These are phyloP conservation scores for Zapornia atra DNA, from an alignment of 2,113 vertebrate species.

Conservation along the genomic window DNA sequence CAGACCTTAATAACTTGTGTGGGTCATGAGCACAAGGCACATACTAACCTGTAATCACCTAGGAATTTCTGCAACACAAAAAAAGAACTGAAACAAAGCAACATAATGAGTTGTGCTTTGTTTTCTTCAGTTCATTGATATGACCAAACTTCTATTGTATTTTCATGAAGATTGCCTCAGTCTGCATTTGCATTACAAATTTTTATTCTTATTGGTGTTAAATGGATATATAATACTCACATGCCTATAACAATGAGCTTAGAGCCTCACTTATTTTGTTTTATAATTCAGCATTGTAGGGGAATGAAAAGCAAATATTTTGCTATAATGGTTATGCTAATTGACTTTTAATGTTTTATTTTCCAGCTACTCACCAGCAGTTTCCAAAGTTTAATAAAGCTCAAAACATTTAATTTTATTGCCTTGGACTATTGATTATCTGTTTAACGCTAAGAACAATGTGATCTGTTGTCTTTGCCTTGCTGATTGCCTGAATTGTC, in stretches of 20 bases:
- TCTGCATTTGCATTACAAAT: conserved; percentile 29
- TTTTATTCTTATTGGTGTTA: conserved; percentile 8
- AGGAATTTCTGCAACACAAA: neutral
- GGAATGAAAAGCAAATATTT: conserved; percentile 49
- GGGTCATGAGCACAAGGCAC: neutral
- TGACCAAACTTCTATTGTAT: neutral
- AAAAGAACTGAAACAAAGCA: neutral
- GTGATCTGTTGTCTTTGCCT: conserved; percentile 57
- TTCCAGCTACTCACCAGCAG: conserved; percentile 50
- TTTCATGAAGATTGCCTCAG: conserved; percentile 1
- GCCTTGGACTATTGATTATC: conserved; percentile 77
- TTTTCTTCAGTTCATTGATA: neutral
- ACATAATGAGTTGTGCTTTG: neutral
- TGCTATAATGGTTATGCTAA: conserved; percentile 67
- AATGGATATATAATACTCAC: conserved; percentile 38
- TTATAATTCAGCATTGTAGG: conserved; percentile 16
- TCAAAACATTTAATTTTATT: conserved; percentile 78
- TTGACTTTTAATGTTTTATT: conserved; percentile 71
- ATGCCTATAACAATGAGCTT: conserved; percentile 19
- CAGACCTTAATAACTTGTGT: neutral
- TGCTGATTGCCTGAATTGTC: conserved; percentile 70
- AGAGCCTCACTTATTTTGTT: conserved; percentile 16
- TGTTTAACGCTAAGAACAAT: conserved; percentile 67
- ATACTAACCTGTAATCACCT: neutral
- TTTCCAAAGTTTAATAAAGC: conserved; percentile 79